Percentiles rank a stretch among this genome's conserved stretches.
Evolutionary conservation across 2,113 vertebrate genomes (phyloP).

Genomic region (Clarias gariepinus): DNA sequence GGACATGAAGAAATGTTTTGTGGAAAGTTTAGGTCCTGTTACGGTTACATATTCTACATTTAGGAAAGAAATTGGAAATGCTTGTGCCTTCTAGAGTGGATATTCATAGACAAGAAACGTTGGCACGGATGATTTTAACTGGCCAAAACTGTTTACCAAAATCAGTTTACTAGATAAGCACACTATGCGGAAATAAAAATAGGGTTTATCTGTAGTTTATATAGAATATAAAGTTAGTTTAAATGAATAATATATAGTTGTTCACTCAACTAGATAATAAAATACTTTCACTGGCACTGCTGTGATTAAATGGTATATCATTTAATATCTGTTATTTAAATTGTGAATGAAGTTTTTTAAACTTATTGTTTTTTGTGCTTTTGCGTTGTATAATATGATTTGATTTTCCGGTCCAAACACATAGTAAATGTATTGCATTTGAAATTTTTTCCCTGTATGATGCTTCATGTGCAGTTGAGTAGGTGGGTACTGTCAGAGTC

Average conservation of each 20-base stretch:
- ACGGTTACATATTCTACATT: neutral
- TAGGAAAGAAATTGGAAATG: neutral
- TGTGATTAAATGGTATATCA: neutral
- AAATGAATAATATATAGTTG: neutral
- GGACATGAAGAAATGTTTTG: neutral
- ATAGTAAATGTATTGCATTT: neutral
- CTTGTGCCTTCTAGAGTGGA: neutral
- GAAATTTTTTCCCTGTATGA: neutral
- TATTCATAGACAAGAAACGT: neutral
- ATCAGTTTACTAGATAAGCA: neutral
- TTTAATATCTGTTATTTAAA: neutral
- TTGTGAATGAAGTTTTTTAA: neutral
- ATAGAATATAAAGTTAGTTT: neutral
- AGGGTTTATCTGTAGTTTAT: neutral
- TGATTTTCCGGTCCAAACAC: neutral
- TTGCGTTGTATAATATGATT: neutral
- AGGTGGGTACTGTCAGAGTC: constrained; percentile 26
- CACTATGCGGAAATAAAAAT: neutral
- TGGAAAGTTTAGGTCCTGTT: neutral
- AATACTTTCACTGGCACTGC: neutral
- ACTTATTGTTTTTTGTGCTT: neutral
- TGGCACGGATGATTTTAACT: neutral
- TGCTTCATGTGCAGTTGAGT: constrained; percentile 14
- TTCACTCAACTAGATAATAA: neutral
- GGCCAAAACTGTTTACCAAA: neutral